phyloP scores from a whole-genome alignment of 2,888 invertebrate genomes.

The Cerastoderma edule region DNA sequence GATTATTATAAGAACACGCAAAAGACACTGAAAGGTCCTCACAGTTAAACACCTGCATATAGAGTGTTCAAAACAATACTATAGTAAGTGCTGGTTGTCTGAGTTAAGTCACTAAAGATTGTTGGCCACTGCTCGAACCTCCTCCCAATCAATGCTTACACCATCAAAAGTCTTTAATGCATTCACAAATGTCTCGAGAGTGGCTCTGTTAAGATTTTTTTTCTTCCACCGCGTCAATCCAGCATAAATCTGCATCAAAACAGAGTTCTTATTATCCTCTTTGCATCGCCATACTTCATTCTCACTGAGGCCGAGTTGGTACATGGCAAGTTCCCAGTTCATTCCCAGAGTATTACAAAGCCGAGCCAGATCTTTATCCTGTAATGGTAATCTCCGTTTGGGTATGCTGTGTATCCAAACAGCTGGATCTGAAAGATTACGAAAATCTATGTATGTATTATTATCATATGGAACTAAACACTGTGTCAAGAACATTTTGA shows the following conservation, averaged over 20 bases:
- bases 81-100: no score
- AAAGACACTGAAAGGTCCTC: no score
- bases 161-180: slow-evolving; percentile 22
- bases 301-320: slow-evolving; percentile 38
- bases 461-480: neutral
- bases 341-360: slow-evolving; percentile 46
- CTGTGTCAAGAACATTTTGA: neutral
- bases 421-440: slow-evolving; percentile 32
- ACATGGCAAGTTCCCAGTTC: slow-evolving; percentile 50
- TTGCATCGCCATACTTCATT: slow-evolving; percentile 44
- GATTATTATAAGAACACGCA: no score
- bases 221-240: slow-evolving; percentile 42
- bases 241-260: slow-evolving; percentile 47
- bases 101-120: slow-evolving; percentile 28
- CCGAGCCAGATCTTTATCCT: slow-evolving; percentile 49
- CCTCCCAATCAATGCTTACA: slow-evolving; percentile 43
- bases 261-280: slow-evolving; percentile 36
- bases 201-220: slow-evolving; percentile 20
- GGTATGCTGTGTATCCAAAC: slow-evolving; percentile 44
- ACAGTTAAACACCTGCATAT: no score
- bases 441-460: neutral
- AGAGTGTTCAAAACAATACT: no score
- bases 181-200: slow-evolving; percentile 40
- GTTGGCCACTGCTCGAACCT: slow-evolving; percentile 33
- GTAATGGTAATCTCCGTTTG: slow-evolving; percentile 8